A percentile compares a stretch with the other conserved stretches of the same genome.
These are phyloP conservation scores for Zaprionus kolodkinae DNA, from an alignment of 1,140 invertebrate genomes.

Conservation along the genomic window DNA sequence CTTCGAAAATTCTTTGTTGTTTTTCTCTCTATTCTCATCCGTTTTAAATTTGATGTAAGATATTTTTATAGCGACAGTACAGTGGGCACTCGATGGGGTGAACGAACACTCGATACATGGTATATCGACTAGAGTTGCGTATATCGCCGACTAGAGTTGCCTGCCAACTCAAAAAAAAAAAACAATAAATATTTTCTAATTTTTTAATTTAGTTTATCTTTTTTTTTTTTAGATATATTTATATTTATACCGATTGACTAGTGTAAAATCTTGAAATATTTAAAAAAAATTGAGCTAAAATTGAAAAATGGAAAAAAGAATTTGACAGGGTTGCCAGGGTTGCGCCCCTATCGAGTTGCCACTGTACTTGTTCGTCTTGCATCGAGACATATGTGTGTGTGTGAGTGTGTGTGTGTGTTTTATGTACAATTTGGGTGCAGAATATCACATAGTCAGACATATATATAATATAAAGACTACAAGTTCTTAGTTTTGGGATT, in stretches of 20 bases:
- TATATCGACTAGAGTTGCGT: background rate
- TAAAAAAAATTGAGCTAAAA: too few relatives aligned
- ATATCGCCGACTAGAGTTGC: too few relatives aligned
- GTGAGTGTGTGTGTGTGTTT: slow-evolving; percentile 32
- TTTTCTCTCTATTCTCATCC: background rate
- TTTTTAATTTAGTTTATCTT: background rate
- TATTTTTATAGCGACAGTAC: slow-evolving; percentile 24
- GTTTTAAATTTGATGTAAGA: slow-evolving; percentile 53
- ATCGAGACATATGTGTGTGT: slow-evolving; percentile 10
- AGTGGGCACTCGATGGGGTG: background rate
- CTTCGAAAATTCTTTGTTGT: slow-evolving; percentile 14
- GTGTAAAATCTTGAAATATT: too few relatives aligned
- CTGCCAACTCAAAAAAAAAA: background rate
- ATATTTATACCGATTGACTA: background rate
- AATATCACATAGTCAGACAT: slow-evolving; percentile 80
- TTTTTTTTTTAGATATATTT: too few relatives aligned
- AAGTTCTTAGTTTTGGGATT: slow-evolving; percentile 59
- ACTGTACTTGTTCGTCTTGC: background rate
- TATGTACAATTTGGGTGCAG: slow-evolving; percentile 69
- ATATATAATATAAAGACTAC: slow-evolving; percentile 65
- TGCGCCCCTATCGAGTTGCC: background rate
- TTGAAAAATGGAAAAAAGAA: background rate
- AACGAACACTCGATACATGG: background rate
- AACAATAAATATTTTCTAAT: background rate
- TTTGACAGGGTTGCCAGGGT: background rate